phyloP scores from a whole-genome alignment of 2,113 vertebrate genomes.

The Alosa alosa region DNA sequence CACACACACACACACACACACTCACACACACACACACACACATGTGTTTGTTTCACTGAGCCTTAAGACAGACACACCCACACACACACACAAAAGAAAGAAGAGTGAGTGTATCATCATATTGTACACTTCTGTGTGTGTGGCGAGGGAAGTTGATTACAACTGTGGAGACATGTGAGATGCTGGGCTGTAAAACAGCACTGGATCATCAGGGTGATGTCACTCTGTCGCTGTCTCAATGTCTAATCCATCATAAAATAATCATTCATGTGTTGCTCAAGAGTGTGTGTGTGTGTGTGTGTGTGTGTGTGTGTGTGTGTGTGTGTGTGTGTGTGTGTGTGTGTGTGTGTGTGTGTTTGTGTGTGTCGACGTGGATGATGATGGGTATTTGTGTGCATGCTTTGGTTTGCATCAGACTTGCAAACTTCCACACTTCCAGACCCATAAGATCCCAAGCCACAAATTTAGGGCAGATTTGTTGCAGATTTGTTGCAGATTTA shows the following conservation, averaged over 20 bases:
- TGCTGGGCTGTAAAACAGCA: too few species aligned
- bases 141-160: too few species aligned
- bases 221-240: too few species aligned
- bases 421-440: neutral
- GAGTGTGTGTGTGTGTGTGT: too few species aligned
- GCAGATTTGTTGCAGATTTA: neutral
- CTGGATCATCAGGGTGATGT: too few species aligned
- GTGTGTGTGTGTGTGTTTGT: too few species aligned
- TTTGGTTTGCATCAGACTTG: neutral
- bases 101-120: neutral
- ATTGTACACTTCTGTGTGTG: too few species aligned
- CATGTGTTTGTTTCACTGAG: too few species aligned
- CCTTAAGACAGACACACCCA: neutral
- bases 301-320: neutral
- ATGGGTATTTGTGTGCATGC: neutral
- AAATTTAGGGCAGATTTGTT: neutral
- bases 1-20: neutral
- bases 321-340: neutral
- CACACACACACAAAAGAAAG: neutral
- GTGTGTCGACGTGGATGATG: neutral
- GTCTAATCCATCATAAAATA: neutral
- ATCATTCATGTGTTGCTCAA: neutral
- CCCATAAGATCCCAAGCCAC: neutral
- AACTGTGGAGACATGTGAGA: too few species aligned
- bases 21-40: neutral